Evolutionary conservation across 2,113 vertebrate species (phyloP).

Genomic region (Chlorodrepanis virens): DNA sequence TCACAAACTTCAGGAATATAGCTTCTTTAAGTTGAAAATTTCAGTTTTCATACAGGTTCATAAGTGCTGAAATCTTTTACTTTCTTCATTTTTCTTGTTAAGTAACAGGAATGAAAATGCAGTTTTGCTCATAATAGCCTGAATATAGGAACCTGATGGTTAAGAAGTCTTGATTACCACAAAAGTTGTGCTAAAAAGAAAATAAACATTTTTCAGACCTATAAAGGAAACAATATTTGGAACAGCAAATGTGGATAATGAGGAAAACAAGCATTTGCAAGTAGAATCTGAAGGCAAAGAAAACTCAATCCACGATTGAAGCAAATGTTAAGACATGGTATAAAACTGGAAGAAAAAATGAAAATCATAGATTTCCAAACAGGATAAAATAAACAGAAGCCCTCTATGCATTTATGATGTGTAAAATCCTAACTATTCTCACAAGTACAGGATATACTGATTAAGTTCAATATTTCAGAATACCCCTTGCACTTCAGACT

Average conservation of each 20-base stretch:
- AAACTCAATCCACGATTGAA: background rate
- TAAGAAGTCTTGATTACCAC: background rate
- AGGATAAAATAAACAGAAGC: background rate
- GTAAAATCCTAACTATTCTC: background rate
- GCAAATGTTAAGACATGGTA: background rate
- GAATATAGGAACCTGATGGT: background rate
- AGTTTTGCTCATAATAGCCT: background rate
- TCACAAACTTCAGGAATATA: background rate
- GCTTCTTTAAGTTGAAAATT: background rate
- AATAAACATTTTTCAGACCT: background rate
- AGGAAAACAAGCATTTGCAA: background rate
- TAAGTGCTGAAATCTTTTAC: background rate
- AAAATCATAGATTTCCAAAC: background rate
- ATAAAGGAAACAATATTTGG: background rate
- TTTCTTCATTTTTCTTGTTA: background rate
- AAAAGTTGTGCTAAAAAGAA: background rate
- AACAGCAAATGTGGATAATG: background rate
- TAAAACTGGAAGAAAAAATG: background rate
- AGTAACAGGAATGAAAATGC: background rate
- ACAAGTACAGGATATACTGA: background rate
- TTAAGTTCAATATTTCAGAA: constrained; percentile 40
- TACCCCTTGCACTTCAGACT: background rate
- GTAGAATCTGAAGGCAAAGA: background rate
- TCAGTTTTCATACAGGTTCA: background rate
- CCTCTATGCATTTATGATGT: background rate